These are phyloP conservation scores for Asbolus verrucosus DNA, from an alignment of 1,140 invertebrate species.

Conservation along the genomic window DNA sequence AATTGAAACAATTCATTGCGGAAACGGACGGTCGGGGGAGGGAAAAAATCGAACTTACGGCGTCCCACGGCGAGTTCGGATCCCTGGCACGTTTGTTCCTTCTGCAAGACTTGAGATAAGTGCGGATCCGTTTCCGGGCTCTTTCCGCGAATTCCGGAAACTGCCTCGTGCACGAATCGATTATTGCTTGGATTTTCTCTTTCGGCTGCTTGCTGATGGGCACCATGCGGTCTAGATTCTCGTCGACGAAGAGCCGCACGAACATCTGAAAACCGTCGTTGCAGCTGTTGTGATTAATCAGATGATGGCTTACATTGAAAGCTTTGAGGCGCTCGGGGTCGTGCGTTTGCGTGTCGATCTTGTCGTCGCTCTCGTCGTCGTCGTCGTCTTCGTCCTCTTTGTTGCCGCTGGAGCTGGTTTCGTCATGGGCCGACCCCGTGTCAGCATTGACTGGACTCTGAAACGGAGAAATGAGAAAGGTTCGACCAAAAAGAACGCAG, in stretches of 20 bases:
- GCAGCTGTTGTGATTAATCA: too few species aligned
- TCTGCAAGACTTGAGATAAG: constrained; percentile 95
- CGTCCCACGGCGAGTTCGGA: constrained; percentile 72
- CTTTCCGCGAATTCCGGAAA: constrained; percentile 97
- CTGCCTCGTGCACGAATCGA: constrained; percentile 95
- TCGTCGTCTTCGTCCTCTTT: constrained; percentile 95
- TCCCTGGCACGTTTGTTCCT: constrained; percentile 93
- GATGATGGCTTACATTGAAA: constrained; percentile 96
- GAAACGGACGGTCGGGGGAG: background rate
- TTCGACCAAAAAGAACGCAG: constrained; percentile 31
- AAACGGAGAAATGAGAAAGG: constrained; percentile 36
- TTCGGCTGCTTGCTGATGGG: constrained; percentile 98
- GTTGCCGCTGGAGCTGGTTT: constrained; percentile 88
- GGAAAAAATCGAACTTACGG: too few species aligned
- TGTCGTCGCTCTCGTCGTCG: constrained; percentile 91
- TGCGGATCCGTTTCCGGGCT: constrained; percentile 93
- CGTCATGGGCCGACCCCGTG: constrained; percentile 85
- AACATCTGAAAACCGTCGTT: constrained; percentile 97
- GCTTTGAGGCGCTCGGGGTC: constrained; percentile 97
- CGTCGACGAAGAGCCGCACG: constrained; percentile 95
- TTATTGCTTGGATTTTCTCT: constrained; percentile 97
- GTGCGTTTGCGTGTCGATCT: constrained; percentile 86
- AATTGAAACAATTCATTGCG: background rate
- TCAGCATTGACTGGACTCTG: constrained; percentile 77
- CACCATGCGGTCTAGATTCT: constrained; percentile 95